Base-by-base conservation (phyloP, 1,140 invertebrate genomes). In the Dreissena rostriformis region DNA sequence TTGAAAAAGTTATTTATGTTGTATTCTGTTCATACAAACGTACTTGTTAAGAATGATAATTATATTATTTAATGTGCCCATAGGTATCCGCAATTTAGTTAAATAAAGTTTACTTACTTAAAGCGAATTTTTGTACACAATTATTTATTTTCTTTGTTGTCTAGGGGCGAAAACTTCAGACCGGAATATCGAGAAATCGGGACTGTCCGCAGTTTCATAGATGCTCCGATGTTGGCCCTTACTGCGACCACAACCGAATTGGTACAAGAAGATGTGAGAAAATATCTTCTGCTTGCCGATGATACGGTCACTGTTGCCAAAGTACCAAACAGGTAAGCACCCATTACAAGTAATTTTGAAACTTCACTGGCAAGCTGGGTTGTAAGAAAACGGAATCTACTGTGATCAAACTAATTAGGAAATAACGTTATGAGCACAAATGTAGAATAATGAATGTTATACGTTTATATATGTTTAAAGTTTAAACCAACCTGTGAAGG, bases 161-260 rank as follows among this genome's bases (percentile, higher is more conserved):
- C n/a, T 70, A 70, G 67, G 67, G 67, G 67, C 39, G 67, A 70
- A 70, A 39, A 70, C 39, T 70, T 70, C 29, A 24, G 67, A 70
- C 67, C 67, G 39, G 67, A 70, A 26, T 70, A 28, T 70, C 22
- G 22, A 39, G 22, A 70, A 19, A 70, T 70, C 19, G 24, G 24
- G 19, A 39, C 7, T 39, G 7, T 70, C 19, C 5, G 10, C 24
- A 70, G 67, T 70, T 39, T 26, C 8, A 39, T 39, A 28, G 67
- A 70, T 39, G 22, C 22, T 26, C 67, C 67, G 19, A n/a, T 24
- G 22, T 26, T 70, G 19, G 67, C 8, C 22, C 29, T 70, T 0
- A 70, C 67, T 26, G 67, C 67, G 17, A 70, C 8, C 19, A 39
- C 22, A 28, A 70, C 67, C 22, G 22, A 24, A 70, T 28, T 28